A percentile compares a stretch with the other conserved stretches of the same genome.
phyloP scores from a whole-genome alignment of 23 tunicate genomes.

The Aplidium turbinatum region DNA sequence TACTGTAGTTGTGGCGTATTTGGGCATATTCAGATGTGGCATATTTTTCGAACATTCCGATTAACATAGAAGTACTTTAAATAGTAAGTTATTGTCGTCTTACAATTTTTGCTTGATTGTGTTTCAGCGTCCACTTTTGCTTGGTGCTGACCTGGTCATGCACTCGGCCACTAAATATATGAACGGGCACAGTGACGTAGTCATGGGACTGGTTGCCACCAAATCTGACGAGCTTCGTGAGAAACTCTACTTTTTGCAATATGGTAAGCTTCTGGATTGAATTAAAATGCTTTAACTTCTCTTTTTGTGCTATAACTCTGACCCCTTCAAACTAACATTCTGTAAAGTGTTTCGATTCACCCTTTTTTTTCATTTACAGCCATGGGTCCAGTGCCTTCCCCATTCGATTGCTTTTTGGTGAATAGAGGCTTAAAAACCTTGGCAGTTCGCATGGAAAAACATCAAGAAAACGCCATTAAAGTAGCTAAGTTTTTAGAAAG shows the following conservation, averaged over 20 bases:
- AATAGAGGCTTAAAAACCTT: slow-evolving; percentile 97
- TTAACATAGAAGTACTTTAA: no score
- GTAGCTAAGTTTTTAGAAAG: slow-evolving; percentile 83
- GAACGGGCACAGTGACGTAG: slow-evolving; percentile 99
- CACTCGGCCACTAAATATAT: slow-evolving; percentile 98
- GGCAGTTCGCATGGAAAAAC: slow-evolving; percentile 91
- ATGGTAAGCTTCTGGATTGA: slow-evolving; percentile 48
- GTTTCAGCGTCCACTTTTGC: slow-evolving; percentile 84
- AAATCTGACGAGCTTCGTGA: slow-evolving; percentile 65
- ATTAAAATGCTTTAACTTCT: neutral
- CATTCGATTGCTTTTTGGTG: slow-evolving; percentile 91
- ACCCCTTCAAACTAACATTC: neutral
- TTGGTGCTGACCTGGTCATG: slow-evolving; percentile 87
- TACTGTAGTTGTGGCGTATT: no score
- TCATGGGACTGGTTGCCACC: slow-evolving; percentile 85
- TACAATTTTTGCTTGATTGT: no score
- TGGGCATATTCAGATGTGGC: no score
- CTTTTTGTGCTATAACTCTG: neutral
- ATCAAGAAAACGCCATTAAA: slow-evolving; percentile 85
- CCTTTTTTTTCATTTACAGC: slow-evolving; percentile 41
- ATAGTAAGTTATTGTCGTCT: no score
- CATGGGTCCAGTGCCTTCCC: slow-evolving; percentile 94
- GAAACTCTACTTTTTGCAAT: slow-evolving; percentile 77
- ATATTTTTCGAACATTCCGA: no score
- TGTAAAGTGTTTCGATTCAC: neutral